Base-by-base conservation (phyloP, 1,140 invertebrate genomes). In the Euschistus heros region DNA sequence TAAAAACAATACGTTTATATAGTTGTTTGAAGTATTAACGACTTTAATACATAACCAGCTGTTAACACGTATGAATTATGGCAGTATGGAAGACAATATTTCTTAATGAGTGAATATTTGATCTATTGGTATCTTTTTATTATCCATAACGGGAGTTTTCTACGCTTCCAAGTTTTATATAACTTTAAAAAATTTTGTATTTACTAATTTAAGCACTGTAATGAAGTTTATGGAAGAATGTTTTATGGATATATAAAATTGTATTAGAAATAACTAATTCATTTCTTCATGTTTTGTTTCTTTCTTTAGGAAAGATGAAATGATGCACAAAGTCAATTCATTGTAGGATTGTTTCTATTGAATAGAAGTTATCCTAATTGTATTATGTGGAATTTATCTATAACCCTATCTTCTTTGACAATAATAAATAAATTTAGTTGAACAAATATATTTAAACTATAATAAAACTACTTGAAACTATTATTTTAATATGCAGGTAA, bases 321-420 rank as follows among this genome's bases (percentile, higher is more conserved):
- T 59, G 18, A 26, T 27, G 55, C 55, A 59, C 55, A 59, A 59
- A 59, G 55, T 59, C 55, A 59, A 59, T 59, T 59, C 55, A 59
- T 59, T 33, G 55, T 59, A 59, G 55, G 55, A 22, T 59, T 59
- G 27, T 59, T 59, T 59, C 26, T 59, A 50, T 50, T 50, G 47
- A 50, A 50, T 50, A 50, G 47, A 50, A 50, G n/a, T 50, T 50
- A 22, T 50, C 47, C 47, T 50, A 50, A 50, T 20, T 50, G 47
- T 50, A 22, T 50, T 13, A 50, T 50, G n/a, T 20, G 20, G 20
- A 20, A 20, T 50, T 22, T 50, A 50, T 22, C 20, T 18, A 50
- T 50, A 50, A 15, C 47, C 47, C 20, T 50, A 13, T 22, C 47
- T 37, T 37, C 33, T 37, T 37, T 37, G 33, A 37, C 33, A 37